These are phyloP conservation scores for Ceratitis capitata DNA, from an alignment of 1,140 invertebrate species.

Conservation along the genomic window DNA sequence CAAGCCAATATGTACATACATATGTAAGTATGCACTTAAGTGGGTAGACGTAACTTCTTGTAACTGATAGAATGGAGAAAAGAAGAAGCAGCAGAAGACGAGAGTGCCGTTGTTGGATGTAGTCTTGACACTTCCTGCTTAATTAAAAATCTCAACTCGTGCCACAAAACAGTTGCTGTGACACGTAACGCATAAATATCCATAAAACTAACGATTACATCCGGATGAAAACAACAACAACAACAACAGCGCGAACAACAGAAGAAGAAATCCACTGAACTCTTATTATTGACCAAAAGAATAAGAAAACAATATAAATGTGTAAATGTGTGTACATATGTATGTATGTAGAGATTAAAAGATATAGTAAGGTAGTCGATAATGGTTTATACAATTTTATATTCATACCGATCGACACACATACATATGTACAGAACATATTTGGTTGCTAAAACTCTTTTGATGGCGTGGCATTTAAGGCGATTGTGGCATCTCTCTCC, in stretches of 20 bases:
- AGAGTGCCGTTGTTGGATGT: constrained; percentile 25
- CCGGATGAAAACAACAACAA: background rate
- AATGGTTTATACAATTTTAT: background rate
- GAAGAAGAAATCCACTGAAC: constrained; percentile 9
- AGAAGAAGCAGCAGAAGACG: no score
- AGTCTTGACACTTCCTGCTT: constrained; percentile 37
- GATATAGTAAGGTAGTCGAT: background rate
- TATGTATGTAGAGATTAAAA: background rate
- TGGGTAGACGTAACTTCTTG: background rate
- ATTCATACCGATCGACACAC: background rate
- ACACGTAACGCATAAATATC: constrained; percentile 26
- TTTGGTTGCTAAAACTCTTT: background rate
- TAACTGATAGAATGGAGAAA: background rate
- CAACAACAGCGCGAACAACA: no score
- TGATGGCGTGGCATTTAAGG: background rate
- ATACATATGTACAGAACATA: background rate
- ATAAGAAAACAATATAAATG: background rate
- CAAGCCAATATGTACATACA: background rate
- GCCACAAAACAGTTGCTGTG: background rate
- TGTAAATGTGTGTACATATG: background rate
- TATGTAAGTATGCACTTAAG: background rate
- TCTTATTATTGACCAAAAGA: background rate
- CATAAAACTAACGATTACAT: constrained; percentile 29
- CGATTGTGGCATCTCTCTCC: background rate
- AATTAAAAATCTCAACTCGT: constrained; percentile 32